Percentiles rank a stretch among this genome's conserved stretches.
These are phyloP conservation scores for Brachypalpus laphriformis DNA, from an alignment of 2,888 invertebrate species.

Conservation along the genomic window DNA sequence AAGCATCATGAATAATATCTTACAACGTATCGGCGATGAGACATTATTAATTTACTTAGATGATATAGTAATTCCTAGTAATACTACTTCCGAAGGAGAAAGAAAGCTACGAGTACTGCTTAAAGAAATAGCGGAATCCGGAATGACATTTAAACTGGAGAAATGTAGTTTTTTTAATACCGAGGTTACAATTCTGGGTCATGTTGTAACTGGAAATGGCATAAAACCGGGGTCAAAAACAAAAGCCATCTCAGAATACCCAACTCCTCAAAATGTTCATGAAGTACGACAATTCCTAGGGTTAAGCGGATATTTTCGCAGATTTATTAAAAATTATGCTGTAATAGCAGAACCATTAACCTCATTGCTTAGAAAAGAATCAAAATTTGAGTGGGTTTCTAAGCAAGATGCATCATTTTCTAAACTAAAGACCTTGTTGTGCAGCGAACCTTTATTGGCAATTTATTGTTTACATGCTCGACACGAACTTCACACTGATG, in stretches of 20 bases:
- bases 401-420: conserved; percentile 3
- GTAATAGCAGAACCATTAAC: conserved; percentile 13
- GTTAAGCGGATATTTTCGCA: not conserved
- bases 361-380: conserved; percentile 1
- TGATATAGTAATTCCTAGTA: no score
- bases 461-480: conserved; percentile 1
- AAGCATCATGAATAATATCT: no score
- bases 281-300: conserved; percentile 3
- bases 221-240: no score
- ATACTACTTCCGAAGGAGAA: no score
- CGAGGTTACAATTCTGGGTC: no score
- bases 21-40: no score
- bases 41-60: no score
- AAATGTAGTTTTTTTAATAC: no score
- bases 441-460: conserved; percentile 20
- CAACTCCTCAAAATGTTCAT: conserved; percentile 6
- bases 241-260: conserved; percentile 23
- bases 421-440: not conserved
- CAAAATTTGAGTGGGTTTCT: not conserved
- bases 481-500: not conserved
- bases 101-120: no score
- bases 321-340: conserved; percentile 18
- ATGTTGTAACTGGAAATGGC: no score
- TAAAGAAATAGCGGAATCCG: no score
- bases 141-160: no score